Evolutionary conservation across 2,797 vertebrate genomes (phyloP), one percentile per base, ranked within the genome.

Genomic region (Catharus ustulatus): DNA sequence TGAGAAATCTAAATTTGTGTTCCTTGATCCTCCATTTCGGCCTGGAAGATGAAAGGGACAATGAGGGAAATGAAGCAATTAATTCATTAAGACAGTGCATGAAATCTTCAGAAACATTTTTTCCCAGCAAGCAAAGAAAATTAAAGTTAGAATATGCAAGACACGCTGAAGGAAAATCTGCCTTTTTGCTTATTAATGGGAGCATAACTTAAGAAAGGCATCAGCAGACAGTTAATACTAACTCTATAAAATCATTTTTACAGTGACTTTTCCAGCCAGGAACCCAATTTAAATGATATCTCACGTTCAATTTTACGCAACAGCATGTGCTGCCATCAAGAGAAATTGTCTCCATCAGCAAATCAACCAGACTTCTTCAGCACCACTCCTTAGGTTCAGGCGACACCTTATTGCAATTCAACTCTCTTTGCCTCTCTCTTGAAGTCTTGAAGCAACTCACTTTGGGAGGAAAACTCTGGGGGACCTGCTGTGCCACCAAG

Each of bases 201-300:
- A 83, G 24, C 23, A 46, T 68, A 77, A 81, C 51, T 81, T 84
- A 55, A 1, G 29, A 87, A 94, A 83, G 23, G 12, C 32, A 20
- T 55, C 5, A 9, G 38, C 68, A 94, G 69, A 30, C 86, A 89
- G 52, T 79, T 93, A 92, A 89, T 73, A 55, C 55, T 87, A 86
- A 75, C 58, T 82, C 71, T 67, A 76, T 61, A 90, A 87, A 77
- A 79, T 42, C 38, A 64, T 75, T 87, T 96, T 90, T 85, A 90
- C 79, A 89, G 89, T 81, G 52, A 89, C 55, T 94, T 90, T 89
- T 94, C 86, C 71, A 76, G 61, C 26, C 71, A 87, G 58, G 36
- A 91, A 89, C 77, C 18, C 66, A 91, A 94, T 83, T 86, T 87
- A 83, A 92, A 83, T 82, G 19, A 68, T 75, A 86, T 23, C 46